Percentiles rank a stretch among this genome's conserved stretches.
These are phyloP conservation scores for Leucania comma DNA, from an alignment of 2,888 invertebrate genomes.

Conservation along the genomic window DNA sequence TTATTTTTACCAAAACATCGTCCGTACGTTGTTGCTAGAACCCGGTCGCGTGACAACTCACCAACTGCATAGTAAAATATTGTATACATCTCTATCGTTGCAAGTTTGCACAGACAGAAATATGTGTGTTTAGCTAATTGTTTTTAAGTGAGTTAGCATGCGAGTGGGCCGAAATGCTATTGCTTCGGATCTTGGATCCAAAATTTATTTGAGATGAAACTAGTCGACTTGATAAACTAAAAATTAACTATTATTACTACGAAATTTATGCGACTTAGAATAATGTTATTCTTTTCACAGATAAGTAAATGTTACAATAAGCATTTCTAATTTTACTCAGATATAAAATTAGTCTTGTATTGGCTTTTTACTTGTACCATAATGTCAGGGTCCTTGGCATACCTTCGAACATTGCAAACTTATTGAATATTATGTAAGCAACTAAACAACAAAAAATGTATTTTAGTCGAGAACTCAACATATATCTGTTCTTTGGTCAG, in stretches of 20 bases:
- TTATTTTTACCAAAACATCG: slow-evolving; percentile 49
- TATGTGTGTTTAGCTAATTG: slow-evolving; percentile 7
- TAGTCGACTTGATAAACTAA: slow-evolving; percentile 67
- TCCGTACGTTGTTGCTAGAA: slow-evolving; percentile 52
- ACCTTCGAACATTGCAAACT: slow-evolving; percentile 19
- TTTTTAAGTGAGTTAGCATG: slow-evolving; percentile 22
- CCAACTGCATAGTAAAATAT: slow-evolving; percentile 13
- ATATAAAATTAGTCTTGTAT: slow-evolving; percentile 62
- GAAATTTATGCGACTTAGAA: slow-evolving; percentile 41
- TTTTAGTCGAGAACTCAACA: slow-evolving; percentile 27
- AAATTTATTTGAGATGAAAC: slow-evolving; percentile 64
- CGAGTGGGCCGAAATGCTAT: slow-evolving; percentile 44
- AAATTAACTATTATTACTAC: slow-evolving; percentile 56
- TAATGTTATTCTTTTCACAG: slow-evolving; percentile 47
- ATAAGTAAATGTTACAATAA: slow-evolving; percentile 54
- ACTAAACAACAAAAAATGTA: background rate
- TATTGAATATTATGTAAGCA: slow-evolving; percentile 35
- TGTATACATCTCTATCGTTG: slow-evolving; percentile 9
- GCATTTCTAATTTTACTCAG: slow-evolving; percentile 59
- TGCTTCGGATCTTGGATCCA: slow-evolving; percentile 66
- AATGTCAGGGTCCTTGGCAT: slow-evolving; percentile 37
- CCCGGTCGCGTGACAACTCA: slow-evolving; percentile 1
- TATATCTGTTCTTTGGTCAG: slow-evolving; percentile 19
- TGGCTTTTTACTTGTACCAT: slow-evolving; percentile 45
- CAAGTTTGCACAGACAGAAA: background rate